Evolutionary conservation across 2,888 invertebrate genomes (phyloP).

Genomic region (Diadegma fenestrale): DNA sequence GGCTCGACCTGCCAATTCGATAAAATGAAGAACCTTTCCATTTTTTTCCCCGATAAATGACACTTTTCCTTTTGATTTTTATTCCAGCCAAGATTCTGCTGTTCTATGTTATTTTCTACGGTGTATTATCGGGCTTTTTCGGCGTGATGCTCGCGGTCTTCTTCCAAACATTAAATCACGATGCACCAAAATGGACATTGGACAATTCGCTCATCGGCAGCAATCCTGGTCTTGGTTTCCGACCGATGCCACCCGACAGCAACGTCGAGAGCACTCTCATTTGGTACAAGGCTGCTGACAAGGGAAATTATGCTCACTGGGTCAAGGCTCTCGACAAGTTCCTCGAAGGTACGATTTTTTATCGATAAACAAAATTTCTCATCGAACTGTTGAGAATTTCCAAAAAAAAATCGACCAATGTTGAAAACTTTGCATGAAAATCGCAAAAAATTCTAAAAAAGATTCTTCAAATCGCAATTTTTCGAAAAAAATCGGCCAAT

Average conservation of each 20-base stretch:
- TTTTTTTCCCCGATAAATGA: neutral
- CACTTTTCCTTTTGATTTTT: conserved; percentile 36
- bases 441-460: neutral
- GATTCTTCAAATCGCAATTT: neutral
- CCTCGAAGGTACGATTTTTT: conserved; percentile 87
- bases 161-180: conserved; percentile 94
- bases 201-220: conserved; percentile 94
- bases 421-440: neutral
- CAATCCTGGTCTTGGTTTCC: conserved; percentile 98
- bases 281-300: conserved; percentile 94
- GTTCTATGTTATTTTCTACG: conserved; percentile 98
- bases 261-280: conserved; percentile 98
- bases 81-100: conserved; percentile 96
- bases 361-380: neutral
- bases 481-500: too few relatives aligned
- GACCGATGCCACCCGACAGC: conserved; percentile 96
- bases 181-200: conserved; percentile 95
- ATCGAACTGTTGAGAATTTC: neutral
- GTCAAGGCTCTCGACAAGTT: conserved; percentile 91
- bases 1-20: too few relatives aligned
- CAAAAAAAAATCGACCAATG: neutral
- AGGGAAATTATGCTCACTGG: conserved; percentile 93
- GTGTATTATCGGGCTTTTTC: conserved; percentile 96
- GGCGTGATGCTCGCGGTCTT: conserved; percentile 97
- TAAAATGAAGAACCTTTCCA: neutral